Evolutionary conservation across 2,113 vertebrate genomes (phyloP).

Genomic region (Oreocharis arfaki): DNA sequence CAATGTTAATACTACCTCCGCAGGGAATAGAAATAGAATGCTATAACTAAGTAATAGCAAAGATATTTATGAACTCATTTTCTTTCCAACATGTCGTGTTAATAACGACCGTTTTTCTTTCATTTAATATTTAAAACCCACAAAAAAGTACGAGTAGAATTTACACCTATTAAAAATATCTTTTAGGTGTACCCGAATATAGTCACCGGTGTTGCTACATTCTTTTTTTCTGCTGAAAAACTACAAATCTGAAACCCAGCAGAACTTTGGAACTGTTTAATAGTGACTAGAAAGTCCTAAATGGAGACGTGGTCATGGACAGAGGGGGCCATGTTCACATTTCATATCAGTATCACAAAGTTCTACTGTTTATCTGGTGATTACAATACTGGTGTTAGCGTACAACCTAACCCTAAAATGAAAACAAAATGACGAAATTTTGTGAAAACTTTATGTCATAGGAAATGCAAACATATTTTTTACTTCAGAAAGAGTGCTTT

Average conservation of each 20-base stretch:
- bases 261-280: background rate
- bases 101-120: conserved; percentile 5
- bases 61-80: conserved; percentile 35
- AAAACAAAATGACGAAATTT: background rate
- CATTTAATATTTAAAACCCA: conserved; percentile 6
- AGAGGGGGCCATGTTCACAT: background rate
- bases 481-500: background rate
- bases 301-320: background rate
- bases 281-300: background rate
- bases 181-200: background rate
- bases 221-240: background rate
- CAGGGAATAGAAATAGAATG: background rate
- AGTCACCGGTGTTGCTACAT: background rate
- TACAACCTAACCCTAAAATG: background rate
- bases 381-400: background rate
- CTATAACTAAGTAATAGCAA: background rate
- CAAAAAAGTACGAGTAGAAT: background rate
- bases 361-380: background rate
- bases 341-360: background rate
- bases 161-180: background rate
- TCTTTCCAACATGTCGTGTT: background rate
- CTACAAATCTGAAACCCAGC: background rate
- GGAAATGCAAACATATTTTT: background rate
- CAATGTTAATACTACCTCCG: background rate
- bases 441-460: background rate